Evolutionary conservation across 35 echinoderm and acorn worm genomes (phyloP).

Genomic region (Strongylocentrotus purpuratus): DNA sequence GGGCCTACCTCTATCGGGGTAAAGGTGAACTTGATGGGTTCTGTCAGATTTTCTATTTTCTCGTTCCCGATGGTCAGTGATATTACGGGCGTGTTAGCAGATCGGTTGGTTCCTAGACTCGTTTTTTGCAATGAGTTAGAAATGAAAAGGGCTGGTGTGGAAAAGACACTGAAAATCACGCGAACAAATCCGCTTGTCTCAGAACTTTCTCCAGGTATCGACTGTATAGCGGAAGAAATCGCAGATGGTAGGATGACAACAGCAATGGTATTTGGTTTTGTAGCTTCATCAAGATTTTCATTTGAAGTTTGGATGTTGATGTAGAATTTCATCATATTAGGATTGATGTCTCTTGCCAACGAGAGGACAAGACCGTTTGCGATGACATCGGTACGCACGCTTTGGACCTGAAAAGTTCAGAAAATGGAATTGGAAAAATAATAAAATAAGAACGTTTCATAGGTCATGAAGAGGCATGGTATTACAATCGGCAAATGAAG

Average conservation of each 20-base stretch:
- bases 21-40: conserved; percentile 24
- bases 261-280: not conserved
- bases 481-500: too few species aligned
- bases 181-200: not conserved
- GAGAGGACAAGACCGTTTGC: not conserved
- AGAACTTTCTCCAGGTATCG: not conserved
- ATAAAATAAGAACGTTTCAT: too few species aligned
- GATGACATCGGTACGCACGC: not conserved
- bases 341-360: not conserved
- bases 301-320: not conserved
- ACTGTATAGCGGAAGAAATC: not conserved
- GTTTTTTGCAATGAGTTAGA: not conserved
- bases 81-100: conserved; percentile 20
- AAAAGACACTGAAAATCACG: conserved; percentile 1
- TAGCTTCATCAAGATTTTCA: not conserved
- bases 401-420: not conserved
- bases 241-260: not conserved
- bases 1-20: not conserved
- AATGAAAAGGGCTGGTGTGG: not conserved
- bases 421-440: not conserved
- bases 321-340: not conserved
- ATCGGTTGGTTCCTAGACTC: not conserved
- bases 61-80: not conserved
- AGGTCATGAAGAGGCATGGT: too few species aligned
- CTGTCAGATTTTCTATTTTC: conserved; percentile 1